Conservation (phyloP, 2,113 vertebrate species). For the Pelmatolapia mariae region DNA sequence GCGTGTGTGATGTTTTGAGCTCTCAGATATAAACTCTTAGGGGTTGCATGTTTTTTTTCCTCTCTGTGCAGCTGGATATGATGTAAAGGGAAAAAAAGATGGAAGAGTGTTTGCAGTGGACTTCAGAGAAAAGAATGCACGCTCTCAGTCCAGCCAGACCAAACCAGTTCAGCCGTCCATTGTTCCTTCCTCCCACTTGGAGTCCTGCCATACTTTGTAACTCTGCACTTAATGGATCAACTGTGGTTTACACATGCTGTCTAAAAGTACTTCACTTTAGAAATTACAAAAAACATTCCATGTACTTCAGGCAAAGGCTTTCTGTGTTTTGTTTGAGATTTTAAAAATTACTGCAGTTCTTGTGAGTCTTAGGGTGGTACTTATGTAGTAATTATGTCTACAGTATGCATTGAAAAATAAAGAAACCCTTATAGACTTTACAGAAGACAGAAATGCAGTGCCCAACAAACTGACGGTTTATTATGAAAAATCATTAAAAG, state of each 20-base stretch:
- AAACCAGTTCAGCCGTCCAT: conserved; percentile 22
- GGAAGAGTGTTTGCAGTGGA: background rate
- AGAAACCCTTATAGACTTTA: background rate
- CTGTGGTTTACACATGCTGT: background rate
- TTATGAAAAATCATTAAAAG: conserved; percentile 12
- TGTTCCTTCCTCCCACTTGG: conserved; percentile 2
- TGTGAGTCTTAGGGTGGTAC: background rate
- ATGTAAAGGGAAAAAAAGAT: conserved; percentile 69
- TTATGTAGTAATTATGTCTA: background rate
- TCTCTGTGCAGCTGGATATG: conserved; percentile 87
- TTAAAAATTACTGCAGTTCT: background rate
- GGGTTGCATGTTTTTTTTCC: background rate
- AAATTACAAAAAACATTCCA: background rate
- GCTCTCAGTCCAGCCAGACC: background rate
- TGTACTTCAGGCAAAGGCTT: background rate
- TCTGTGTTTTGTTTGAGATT: background rate
- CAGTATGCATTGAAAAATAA: background rate
- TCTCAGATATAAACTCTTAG: background rate
- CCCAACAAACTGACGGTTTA: conserved; percentile 17
- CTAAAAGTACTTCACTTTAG: background rate
- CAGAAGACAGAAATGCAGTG: background rate
- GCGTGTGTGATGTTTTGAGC: background rate
- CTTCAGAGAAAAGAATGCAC: conserved; percentile 37
- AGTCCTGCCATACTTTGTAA: background rate
- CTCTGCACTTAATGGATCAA: background rate